A percentile compares a stretch with the other conserved stretches of the same genome.
These are phyloP conservation scores for Melanotaenia duboulayi DNA, from an alignment of 2,113 vertebrate species.

Conservation along the genomic window DNA sequence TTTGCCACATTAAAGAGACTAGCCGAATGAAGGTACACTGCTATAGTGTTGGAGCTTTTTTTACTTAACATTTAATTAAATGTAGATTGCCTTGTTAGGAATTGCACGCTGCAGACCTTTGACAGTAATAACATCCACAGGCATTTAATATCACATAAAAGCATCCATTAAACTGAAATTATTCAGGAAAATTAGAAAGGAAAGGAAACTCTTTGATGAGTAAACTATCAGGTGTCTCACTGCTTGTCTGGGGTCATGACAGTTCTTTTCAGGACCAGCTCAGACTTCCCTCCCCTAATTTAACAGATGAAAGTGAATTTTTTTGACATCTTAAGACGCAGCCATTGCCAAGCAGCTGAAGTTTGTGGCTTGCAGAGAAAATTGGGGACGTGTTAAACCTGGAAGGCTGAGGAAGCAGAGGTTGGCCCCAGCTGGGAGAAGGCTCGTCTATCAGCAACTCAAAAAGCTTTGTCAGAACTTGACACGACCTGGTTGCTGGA, in stretches of 20 bases:
- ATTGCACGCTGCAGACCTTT: conserved; percentile 1
- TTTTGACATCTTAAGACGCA: conserved; percentile 54
- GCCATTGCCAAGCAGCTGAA: conserved; percentile 49
- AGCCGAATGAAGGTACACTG: neutral
- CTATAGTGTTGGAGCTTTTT: neutral
- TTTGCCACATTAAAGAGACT: conserved; percentile 14
- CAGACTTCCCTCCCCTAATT: conserved; percentile 39
- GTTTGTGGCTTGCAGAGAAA: conserved; percentile 43
- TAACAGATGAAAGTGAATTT: conserved; percentile 58
- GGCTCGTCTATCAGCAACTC: conserved; percentile 54
- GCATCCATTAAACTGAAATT: conserved; percentile 20
- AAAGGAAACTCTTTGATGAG: conserved; percentile 51
- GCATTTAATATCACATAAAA: conserved; percentile 35
- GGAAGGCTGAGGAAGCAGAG: conserved; percentile 26
- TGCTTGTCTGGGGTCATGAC: conserved; percentile 47
- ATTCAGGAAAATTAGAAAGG: conserved; percentile 37
- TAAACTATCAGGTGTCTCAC: conserved; percentile 57
- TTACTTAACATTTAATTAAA: conserved; percentile 46
- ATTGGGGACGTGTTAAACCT: conserved; percentile 33
- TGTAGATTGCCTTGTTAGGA: conserved; percentile 7
- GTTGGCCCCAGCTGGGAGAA: conserved; percentile 47
- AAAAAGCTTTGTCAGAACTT: conserved; percentile 46
- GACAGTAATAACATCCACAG: conserved; percentile 18
- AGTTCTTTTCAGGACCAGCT: conserved; percentile 56
- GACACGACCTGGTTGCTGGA: conserved; percentile 38